These are phyloP conservation scores for Ophion obscuratus DNA, from an alignment of 2,888 invertebrate genomes.

Conservation along the genomic window DNA sequence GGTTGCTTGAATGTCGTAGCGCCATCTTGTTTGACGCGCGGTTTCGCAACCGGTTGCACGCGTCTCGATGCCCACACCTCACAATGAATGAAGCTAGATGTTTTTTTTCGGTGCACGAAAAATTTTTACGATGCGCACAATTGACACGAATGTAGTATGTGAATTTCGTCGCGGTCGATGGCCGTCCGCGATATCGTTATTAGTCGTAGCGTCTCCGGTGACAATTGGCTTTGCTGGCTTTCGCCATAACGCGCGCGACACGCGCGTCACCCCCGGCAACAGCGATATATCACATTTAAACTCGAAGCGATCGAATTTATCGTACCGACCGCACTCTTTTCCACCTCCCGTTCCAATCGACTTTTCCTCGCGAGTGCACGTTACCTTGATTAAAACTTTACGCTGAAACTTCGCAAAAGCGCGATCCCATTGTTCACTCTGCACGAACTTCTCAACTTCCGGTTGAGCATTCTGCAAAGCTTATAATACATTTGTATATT, in stretches of 20 bases:
- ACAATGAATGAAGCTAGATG: background rate
- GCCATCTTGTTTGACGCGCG: background rate
- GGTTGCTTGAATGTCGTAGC: background rate
- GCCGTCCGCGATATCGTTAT: constrained; percentile 19
- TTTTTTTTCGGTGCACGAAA: background rate
- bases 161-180: background rate
- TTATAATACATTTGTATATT: background rate
- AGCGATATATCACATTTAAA: constrained; percentile 16
- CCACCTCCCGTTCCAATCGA: constrained; percentile 2
- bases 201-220: constrained; percentile 47
- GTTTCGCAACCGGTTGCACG: background rate
- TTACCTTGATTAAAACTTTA: constrained; percentile 40
- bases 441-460: constrained; percentile 16
- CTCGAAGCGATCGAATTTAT: constrained; percentile 37
- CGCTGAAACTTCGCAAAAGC: background rate
- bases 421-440: background rate
- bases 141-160: background rate
- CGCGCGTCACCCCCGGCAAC: constrained; percentile 45
- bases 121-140: background rate
- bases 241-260: constrained; percentile 10
- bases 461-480: constrained; percentile 1
- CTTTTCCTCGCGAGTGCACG: background rate
- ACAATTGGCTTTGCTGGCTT: constrained; percentile 28
- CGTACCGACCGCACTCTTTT: constrained; percentile 1
- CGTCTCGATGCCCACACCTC: background rate